A percentile compares a stretch with the other conserved stretches of the same genome.
Evolutionary conservation across 2,113 vertebrate genomes (phyloP).

Genomic region (Cricetomys ansorgei): DNA sequence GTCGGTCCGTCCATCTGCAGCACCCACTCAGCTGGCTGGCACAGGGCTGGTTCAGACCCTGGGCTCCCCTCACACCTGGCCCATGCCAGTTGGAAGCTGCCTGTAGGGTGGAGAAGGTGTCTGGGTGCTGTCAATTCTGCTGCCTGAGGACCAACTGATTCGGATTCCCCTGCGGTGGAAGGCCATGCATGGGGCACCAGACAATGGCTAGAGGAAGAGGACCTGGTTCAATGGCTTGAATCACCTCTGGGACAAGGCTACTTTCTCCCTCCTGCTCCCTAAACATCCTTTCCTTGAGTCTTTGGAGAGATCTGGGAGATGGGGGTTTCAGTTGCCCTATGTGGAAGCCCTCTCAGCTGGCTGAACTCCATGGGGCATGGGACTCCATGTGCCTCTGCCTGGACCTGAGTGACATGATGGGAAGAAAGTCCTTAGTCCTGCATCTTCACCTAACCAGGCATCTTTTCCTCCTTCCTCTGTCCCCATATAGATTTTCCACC

Average conservation of each 20-base stretch:
- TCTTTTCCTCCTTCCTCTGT: neutral
- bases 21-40: constrained; percentile 40
- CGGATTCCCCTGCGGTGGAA: constrained; percentile 11
- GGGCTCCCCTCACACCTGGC: neutral
- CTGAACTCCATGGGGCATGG: neutral
- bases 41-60: constrained; percentile 61
- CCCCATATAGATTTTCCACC: neutral
- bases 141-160: neutral
- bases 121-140: constrained; percentile 26
- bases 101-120: constrained; percentile 45
- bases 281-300: constrained; percentile 13
- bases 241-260: neutral
- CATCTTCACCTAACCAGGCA: neutral
- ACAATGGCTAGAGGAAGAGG: constrained; percentile 40
- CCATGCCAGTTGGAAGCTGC: neutral
- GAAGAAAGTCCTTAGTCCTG: neutral
- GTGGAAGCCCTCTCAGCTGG: neutral
- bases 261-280: neutral
- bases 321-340: neutral
- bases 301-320: neutral
- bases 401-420: neutral
- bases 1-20: constrained; percentile 56
- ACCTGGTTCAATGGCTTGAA: neutral
- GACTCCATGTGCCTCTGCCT: neutral
- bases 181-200: neutral